These are phyloP conservation scores for Corydoras sp. DNA, from an alignment of 2,113 vertebrate species.

Conservation along the genomic window DNA sequence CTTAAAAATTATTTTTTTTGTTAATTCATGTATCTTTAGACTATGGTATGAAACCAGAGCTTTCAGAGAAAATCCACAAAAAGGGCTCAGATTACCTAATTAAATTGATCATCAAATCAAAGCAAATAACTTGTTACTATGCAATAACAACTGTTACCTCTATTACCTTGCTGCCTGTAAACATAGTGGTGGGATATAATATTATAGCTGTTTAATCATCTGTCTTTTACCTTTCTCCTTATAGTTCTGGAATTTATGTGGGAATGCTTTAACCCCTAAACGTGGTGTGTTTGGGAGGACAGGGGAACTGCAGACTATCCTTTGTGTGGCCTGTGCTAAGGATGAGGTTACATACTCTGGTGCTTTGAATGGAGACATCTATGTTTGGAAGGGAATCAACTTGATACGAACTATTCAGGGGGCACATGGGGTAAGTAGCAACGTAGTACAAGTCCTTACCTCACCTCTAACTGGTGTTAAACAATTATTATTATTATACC, in stretches of 20 bases:
- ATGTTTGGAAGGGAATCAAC: slow-evolving; percentile 95
- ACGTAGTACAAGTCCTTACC: not conserved
- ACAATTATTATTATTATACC: too few species aligned
- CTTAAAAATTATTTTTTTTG: too few species aligned
- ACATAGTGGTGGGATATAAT: slow-evolving; percentile 33
- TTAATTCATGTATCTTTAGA: too few species aligned
- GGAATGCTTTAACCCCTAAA: slow-evolving; percentile 92
- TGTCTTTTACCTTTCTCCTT: slow-evolving; percentile 34
- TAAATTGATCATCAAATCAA: too few species aligned
- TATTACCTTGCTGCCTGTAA: not conserved
- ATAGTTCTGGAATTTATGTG: slow-evolving; percentile 98
- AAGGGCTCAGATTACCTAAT: too few species aligned
- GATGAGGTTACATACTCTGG: slow-evolving; percentile 97
- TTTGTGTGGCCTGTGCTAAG: slow-evolving; percentile 92
- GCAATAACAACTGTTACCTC: too few species aligned
- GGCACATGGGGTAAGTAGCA: slow-evolving; percentile 85
- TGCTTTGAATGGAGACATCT: slow-evolving; percentile 93
- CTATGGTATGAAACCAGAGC: too few species aligned
- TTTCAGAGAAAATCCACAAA: too few species aligned
- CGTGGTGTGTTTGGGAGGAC: slow-evolving; percentile 96
- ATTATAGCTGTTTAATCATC: slow-evolving; percentile 39
- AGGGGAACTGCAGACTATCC: slow-evolving; percentile 95
- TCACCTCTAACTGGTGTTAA: too few species aligned
- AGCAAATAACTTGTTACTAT: too few species aligned
- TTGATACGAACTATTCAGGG: slow-evolving; percentile 89